phyloP scores from a whole-genome alignment of 1,140 invertebrate genomes.

The Doryteuthis pealeii region DNA sequence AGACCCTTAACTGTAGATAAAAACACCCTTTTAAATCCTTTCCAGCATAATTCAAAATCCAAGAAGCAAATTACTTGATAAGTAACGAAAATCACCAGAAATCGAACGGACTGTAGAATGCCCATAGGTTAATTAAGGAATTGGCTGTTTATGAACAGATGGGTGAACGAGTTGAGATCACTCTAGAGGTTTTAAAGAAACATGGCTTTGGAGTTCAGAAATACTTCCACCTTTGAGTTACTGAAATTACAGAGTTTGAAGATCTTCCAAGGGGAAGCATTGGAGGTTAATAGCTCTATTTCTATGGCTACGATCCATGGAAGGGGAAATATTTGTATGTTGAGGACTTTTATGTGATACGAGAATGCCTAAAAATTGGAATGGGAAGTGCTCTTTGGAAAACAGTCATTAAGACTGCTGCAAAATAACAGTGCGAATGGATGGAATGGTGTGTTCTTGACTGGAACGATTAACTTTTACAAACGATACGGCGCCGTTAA shows the following conservation, averaged over 20 bases:
- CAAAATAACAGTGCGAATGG: constrained; percentile 5
- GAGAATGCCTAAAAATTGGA: not conserved
- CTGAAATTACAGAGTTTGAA: too few species aligned
- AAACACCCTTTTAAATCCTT: too few species aligned
- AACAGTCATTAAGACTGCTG: constrained; percentile 4
- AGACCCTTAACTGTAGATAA: too few species aligned
- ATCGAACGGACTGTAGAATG: too few species aligned
- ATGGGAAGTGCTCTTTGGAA: constrained; percentile 5
- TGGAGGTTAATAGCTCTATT: not conserved
- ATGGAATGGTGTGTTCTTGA: constrained; percentile 21
- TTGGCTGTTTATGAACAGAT: too few species aligned
- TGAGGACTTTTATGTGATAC: not conserved
- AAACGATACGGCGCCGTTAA: constrained; percentile 17
- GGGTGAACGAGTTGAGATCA: too few species aligned
- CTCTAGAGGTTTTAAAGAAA: not conserved
- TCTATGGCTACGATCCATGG: not conserved
- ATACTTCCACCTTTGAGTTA: not conserved
- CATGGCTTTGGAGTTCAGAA: not conserved
- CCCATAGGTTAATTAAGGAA: too few species aligned
- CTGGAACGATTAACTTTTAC: constrained; percentile 16
- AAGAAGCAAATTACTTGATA: too few species aligned
- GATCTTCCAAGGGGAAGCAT: not conserved
- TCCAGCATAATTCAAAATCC: too few species aligned
- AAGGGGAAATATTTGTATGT: not conserved
- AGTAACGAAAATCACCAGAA: too few species aligned